Evolutionary conservation across 2,888 invertebrate genomes (phyloP), one percentile per base, ranked within the genome.

Genomic region (Aphidius colemani): DNA sequence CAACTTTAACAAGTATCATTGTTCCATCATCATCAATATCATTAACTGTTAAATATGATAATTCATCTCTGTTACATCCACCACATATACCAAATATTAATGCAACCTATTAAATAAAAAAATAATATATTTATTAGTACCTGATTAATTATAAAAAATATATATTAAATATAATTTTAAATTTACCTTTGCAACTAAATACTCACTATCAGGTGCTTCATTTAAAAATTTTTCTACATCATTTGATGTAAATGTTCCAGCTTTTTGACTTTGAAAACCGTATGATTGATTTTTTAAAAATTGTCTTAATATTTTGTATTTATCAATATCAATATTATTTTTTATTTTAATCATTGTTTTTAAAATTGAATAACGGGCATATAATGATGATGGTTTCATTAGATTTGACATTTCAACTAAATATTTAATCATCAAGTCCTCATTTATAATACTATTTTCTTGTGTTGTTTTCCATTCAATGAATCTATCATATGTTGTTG

Each of bases 21-120:
- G 61, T 43, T 8, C 64, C 62, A 48, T 63, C 53, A 55, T 67
- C 64, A 7, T 56, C 57, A 7, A 66, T 66, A 18, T 67, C 57
- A 3, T 62, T 46, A 1, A 55, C 49, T 7, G 59, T 67, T 43
- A 67, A 43, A 9, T 64, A 45, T 30, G 50, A 49, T 30, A 66
- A 46, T 13, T 66, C 66, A 1, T 63, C 46, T n/a, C 56, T 53
- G 30, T 59, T 63, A 39, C 66, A 63, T 13, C 63, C 63, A 45
- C 66, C 64, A 44, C 49, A 43, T 13, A 66, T 53, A 18, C 61
- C 64, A 40, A 66, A 64, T 43, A 66, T 64, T 43, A 57, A 56
- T 40, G 64, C 57, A 43, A 61, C 61, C 66, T 66, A 57, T 11
- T 56, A 61, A 53, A 10, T 55, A 10, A 30, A 43, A 18, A 58